These are phyloP conservation scores for Blastobasis lacticolella DNA, from an alignment of 2,888 invertebrate species.

Conservation along the genomic window DNA sequence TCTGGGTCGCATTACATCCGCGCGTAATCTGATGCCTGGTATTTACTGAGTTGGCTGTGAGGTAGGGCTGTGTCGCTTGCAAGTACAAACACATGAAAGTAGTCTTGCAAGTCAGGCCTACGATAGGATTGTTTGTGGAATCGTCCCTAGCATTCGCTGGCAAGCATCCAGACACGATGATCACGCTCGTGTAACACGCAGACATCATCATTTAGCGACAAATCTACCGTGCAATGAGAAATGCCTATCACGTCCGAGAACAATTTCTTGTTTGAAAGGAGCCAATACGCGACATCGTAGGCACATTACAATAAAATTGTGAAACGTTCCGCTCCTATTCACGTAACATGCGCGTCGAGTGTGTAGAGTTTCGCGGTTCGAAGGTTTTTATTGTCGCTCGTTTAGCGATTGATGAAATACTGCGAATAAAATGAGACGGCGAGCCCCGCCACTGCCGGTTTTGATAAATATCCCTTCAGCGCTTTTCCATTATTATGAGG, in stretches of 20 bases:
- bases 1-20: slow-evolving; percentile 31
- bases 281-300: slow-evolving; percentile 21
- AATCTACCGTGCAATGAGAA: slow-evolving; percentile 41
- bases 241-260: slow-evolving; percentile 24
- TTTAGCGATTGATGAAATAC: slow-evolving; percentile 34
- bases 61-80: too few relatives aligned
- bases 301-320: slow-evolving; percentile 17
- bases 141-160: slow-evolving; percentile 39
- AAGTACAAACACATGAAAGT: too few relatives aligned
- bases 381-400: slow-evolving; percentile 22
- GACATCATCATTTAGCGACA: slow-evolving; percentile 54
- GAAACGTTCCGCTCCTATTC: slow-evolving; percentile 19
- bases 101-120: too few relatives aligned
- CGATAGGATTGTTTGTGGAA: slow-evolving; percentile 34
- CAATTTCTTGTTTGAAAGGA: slow-evolving; percentile 27
- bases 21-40: slow-evolving; percentile 15
- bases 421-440: slow-evolving; percentile 38
- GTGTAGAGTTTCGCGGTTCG: slow-evolving; percentile 14
- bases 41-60: too few relatives aligned
- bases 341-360: slow-evolving; percentile 4
- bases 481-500: slow-evolving; percentile 53
- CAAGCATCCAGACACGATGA: slow-evolving; percentile 43
- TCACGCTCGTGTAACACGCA: slow-evolving; percentile 50
- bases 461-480: slow-evolving; percentile 62
- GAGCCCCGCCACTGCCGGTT: slow-evolving; percentile 28